Evolutionary conservation across 2,797 vertebrate species (phyloP), one percentile per base, ranked within the genome.

Genomic region (Sus cebifrons): DNA sequence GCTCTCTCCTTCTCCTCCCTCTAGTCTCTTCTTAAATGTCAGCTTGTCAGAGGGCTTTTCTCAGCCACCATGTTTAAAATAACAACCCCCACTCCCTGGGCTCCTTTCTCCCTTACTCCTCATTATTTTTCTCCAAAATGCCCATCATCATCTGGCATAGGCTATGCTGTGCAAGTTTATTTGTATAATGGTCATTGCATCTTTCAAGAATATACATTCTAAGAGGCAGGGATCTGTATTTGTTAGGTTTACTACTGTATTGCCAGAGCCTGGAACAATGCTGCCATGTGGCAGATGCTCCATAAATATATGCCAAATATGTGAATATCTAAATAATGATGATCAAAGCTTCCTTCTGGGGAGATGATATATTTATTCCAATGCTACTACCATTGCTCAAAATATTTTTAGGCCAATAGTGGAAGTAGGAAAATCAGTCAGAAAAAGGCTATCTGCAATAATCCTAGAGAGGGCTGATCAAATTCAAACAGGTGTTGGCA

Each of bases 11-110:
- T 62, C 17, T 16, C 52, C 64, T 18, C 52, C 40, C 78, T 88
- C 74, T 52, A 29, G 49, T 64, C 64, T 87, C 86, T 95, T 87
- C 86, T 95, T 40, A 91, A 36, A 82, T 15, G 56, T 52, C 44
- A 71, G n/a, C 54, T 87, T 52, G 21, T 94, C 58, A 56, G 12
- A 91, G 23, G 49, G 13, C 56, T 81, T 94, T 93, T 9, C 54
- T 40, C 25, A 77, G 67, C 14, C 32, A 25, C 4, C 17, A 36
- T 64, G 17, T 89, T 86, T 64, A 78, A 93, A 88, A 83, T 78
- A 71, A 70, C 52, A 87, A 17, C 13, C n/a, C 25, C n/a, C 5
- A 49, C 3, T 40, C 6, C 29, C 36, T 49, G 17, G 62, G 82
- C 13, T 16, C 8, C 73, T 62, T 13, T 36, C 20, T 6, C 7